Base-by-base conservation (phyloP, 1,140 invertebrate genomes). In the Drosophila ercepeae region DNA sequence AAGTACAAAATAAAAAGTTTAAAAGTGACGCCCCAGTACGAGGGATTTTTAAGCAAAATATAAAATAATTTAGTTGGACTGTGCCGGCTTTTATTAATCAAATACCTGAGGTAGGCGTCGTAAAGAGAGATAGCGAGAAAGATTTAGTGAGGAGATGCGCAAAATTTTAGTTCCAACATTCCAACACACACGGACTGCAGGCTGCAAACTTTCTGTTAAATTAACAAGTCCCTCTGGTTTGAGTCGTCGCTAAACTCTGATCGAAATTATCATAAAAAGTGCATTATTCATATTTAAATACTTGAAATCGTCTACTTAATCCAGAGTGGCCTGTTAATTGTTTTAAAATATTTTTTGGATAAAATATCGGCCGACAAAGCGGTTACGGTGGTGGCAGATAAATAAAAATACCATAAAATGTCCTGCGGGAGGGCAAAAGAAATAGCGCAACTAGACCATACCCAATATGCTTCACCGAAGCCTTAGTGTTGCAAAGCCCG, bases 81-180 rank as follows among this genome's bases (percentile, higher is more conserved):
- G 5, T 39, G 36, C 36, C 36, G 36, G 36, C 36, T 14, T 39
- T 39, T 39, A 16, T 39, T 39, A 16, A 39, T 39, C 1, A 39
- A 39, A 14, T 16, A 14, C 14, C 14, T 6, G 2, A 39, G 36
- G 14, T 39, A 7, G 36, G 36, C 4, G 36, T 16, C 36, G n/a
- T 13, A 44, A 0, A 53, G 13, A 52, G 46, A 53, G 34, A 18
- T 11, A 14, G 36, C 4, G 23, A 60, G 16, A 23, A 19, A 41
- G 18, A 14, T 39, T 16, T n/a, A 29, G 36, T 50, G 69, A 71
- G 52, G 44, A 19, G 58, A 23, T 8, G 27, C 21, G 21, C 45
- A 9, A 11, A 11, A 9, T 7, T 48, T 21, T n/a, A n/a, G 32
- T 32, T n/a, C 13, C 36, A 1, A 5, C n/a, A 39, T 36, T 3